Conservation (phyloP, 2,797 vertebrate genomes). For the Valencia hispanica region DNA sequence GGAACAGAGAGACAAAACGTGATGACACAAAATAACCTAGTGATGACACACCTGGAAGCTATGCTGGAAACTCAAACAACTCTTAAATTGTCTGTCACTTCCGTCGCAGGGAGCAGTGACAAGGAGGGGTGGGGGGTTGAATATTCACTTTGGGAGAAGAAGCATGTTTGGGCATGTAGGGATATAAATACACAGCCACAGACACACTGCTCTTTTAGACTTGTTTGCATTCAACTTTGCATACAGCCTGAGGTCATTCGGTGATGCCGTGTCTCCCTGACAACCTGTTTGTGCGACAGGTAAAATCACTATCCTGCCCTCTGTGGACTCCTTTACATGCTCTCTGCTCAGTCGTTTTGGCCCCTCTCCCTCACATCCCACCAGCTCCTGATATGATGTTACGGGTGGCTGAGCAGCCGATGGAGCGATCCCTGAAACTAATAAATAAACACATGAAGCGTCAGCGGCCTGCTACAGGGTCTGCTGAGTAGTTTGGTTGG, state of each 20-base stretch:
- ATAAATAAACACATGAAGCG: conserved; percentile 61
- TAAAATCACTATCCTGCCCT: conserved; percentile 8
- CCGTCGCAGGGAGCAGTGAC: conserved; percentile 19
- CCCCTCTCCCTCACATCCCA: neutral
- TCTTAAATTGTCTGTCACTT: conserved; percentile 36
- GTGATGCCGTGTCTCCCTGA: conserved; percentile 30
- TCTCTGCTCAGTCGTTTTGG: conserved; percentile 12
- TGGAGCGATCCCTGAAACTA: conserved; percentile 38
- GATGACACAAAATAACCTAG: conserved; percentile 19
- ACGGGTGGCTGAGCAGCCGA: conserved; percentile 51
- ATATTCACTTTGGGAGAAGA: conserved; percentile 9
- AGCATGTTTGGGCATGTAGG: conserved; percentile 48
- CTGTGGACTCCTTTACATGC: neutral
- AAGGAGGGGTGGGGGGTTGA: neutral
- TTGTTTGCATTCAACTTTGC: conserved; percentile 68
- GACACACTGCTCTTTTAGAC: conserved; percentile 20
- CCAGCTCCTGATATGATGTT: conserved; percentile 36
- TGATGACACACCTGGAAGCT: conserved; percentile 43
- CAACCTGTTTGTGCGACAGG: conserved; percentile 28
- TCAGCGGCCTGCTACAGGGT: conserved; percentile 42
- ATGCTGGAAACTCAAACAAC: conserved; percentile 21
- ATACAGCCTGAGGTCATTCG: conserved; percentile 55
- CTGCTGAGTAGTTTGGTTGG: conserved; percentile 29
- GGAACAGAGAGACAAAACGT: conserved; percentile 13
- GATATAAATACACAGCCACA: conserved; percentile 3